Base-by-base conservation (phyloP, 2,888 invertebrate genomes). In the Pyrochroa serraticornis region DNA sequence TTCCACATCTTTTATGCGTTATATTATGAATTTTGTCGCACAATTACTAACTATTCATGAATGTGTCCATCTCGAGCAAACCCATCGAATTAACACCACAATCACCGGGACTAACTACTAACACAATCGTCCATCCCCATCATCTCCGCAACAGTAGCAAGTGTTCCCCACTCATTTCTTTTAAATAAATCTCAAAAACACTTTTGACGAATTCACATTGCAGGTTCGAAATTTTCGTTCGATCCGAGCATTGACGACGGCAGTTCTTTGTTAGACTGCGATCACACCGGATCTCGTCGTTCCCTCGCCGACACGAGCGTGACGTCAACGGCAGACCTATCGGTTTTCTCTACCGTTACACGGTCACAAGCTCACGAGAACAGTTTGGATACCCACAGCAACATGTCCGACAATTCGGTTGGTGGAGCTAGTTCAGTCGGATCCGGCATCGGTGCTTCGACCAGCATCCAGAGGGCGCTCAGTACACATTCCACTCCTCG, bases 291-390 rank as follows among this genome's bases (percentile, higher is more conserved):
- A 22, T 92, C 91, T 10, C 84, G 91, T 52, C 87, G 90, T 49
- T 92, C 92, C 46, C 81, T 92, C 58, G 91, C 92, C 10, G 92
- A 91, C 75, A 92, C 92, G 13, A 91, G 91, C 69, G 90, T 92
- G 48, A 92, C 92, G 31, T 92, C 91, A 46, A 92, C 92, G 0
- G 91, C 92, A 0, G 91, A 92, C 76, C 82, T 92, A 57, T 90
- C 90, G 68, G 90, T 91, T 64, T 90, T 92, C 80, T 90, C 89
- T 12, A 83, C 83, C 56, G 86, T 87, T 70, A 89, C 88, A 7
- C 83, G 88, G 49, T 89, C 89, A 7, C 89, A 89, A 74, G 88
- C 86, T 38, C 85, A 87, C 52, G 89, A 89, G 76, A 89, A 89
- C 81, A 88, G 89, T 68, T 82, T 88, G 62, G 90, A 90, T 78